Evolutionary conservation across 2,888 invertebrate species (phyloP), one percentile per base, ranked within the genome.

Genomic region (Magallana nippona): DNA sequence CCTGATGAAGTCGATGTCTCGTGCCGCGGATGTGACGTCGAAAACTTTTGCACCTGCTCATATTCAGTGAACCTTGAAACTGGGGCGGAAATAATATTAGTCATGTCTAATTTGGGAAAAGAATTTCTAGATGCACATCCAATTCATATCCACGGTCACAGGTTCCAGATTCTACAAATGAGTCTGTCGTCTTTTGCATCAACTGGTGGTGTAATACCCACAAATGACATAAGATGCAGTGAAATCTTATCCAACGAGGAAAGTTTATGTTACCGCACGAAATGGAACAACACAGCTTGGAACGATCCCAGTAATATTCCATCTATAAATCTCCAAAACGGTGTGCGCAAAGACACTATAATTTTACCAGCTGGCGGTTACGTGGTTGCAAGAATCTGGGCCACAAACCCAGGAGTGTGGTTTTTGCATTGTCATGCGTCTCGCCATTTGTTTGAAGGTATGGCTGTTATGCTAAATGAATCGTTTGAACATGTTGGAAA

Each of bases 331-430:
- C 82, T 90, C n/a, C 62, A 82, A 32, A 81, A 83, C 15, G 89
- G 91, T n/a, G 87, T 88, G 5, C 60, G 86, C 27, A 92, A 92
- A 78, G 91, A 92, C 84, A 91, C 91, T 1, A 81, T 92, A 27
- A 87, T 90, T 10, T 88, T 92, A 3, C 92, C 91, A 2, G 87
- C 88, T 22, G 88, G 89, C 56, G 91, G 92, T 10, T 92, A 92
- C 78, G 90, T 86, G 19, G 89, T 91, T 3, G 84, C 91, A 44
- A 83, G 91, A 15, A 89, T 92, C 83, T 83, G 79, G 82, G 89
- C 91, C n/a, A 87, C 89, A 57, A 92, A 91, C 80, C 92, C 92
- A 10, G 92, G 92, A 0, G 44, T 86, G 56, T 92, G 92, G 92
- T 84, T 89, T 27, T 83, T 91, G 82, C 91, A 91, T 81, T 91